Conservation (phyloP, 2,113 vertebrate species). For the Pelmatolapia mariae region DNA sequence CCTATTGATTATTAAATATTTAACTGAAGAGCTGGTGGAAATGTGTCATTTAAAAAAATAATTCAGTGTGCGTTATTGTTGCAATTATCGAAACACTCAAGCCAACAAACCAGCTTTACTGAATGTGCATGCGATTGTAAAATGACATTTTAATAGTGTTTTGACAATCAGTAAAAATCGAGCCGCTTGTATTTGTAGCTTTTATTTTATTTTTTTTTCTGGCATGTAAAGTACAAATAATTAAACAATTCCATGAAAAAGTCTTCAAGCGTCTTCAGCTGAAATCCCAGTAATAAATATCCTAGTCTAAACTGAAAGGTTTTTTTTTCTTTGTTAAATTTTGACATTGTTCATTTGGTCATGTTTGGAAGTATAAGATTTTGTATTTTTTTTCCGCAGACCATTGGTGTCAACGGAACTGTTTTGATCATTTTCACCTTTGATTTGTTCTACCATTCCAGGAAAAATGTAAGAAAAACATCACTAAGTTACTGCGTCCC, state of each 20-base stretch:
- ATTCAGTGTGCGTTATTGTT: neutral
- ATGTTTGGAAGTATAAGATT: slow-evolving; percentile 77
- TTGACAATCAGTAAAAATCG: slow-evolving; percentile 10
- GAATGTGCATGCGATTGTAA: neutral
- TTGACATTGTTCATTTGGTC: slow-evolving; percentile 76
- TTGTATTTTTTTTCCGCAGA: slow-evolving; percentile 54
- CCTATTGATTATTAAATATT: neutral
- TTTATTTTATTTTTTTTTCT: slow-evolving; percentile 87
- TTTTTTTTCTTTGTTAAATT: slow-evolving; percentile 70
- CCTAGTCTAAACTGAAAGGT: slow-evolving; percentile 89
- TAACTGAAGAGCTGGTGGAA: neutral
- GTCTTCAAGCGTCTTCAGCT: slow-evolving; percentile 90
- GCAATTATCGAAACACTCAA: neutral
- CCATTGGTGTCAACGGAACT: slow-evolving; percentile 59
- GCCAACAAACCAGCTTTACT: neutral
- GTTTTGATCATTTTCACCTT: slow-evolving; percentile 71
- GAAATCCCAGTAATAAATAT: slow-evolving; percentile 93
- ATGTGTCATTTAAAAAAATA: neutral
- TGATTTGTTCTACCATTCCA: slow-evolving; percentile 79
- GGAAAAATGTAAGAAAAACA: slow-evolving; percentile 85
- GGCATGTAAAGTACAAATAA: slow-evolving; percentile 98
- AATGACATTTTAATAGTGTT: neutral
- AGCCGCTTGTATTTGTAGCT: slow-evolving; percentile 83
- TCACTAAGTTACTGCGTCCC: slow-evolving; percentile 83
- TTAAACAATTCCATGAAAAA: slow-evolving; percentile 98